phyloP scores from a whole-genome alignment of 2,113 vertebrate genomes.

The Orycteropus afer region DNA sequence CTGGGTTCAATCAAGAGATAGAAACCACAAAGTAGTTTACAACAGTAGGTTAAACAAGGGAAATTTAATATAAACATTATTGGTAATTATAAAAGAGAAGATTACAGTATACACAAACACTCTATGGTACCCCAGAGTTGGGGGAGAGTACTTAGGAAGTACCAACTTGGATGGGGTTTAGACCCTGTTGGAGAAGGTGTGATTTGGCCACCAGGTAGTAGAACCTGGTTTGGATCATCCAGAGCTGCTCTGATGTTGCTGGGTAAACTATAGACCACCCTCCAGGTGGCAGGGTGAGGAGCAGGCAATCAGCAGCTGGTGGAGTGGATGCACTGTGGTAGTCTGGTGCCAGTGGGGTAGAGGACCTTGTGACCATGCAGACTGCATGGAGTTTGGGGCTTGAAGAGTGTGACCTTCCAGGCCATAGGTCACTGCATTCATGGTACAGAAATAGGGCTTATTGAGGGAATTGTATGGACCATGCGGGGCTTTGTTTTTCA shows the following conservation, averaged over 20 bases:
- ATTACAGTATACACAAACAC: neutral
- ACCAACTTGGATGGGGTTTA: neutral
- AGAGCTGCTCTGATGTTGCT: neutral
- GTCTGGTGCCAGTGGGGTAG: neutral
- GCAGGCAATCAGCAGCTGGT: neutral
- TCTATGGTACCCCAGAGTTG: neutral
- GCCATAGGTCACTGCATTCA: neutral
- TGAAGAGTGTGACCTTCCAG: neutral
- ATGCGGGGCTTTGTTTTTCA: too few relatives aligned
- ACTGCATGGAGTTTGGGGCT: neutral
- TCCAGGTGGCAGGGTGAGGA: too few relatives aligned
- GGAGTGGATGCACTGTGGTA: neutral
- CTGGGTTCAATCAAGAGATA: neutral
- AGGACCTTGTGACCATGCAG: neutral
- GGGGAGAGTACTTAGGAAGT: neutral
- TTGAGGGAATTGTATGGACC: neutral
- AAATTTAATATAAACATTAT: conserved; percentile 1
- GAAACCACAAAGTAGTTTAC: too few relatives aligned
- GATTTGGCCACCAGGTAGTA: neutral
- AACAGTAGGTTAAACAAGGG: neutral
- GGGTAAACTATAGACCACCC: neutral
- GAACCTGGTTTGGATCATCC: neutral
- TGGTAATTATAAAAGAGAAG: neutral
- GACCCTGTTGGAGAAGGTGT: neutral
- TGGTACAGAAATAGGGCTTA: neutral